Evolutionary conservation across 2,888 invertebrate species (phyloP), one percentile per base, ranked within the genome.

Genomic region (Eustalomyia histrio): DNA sequence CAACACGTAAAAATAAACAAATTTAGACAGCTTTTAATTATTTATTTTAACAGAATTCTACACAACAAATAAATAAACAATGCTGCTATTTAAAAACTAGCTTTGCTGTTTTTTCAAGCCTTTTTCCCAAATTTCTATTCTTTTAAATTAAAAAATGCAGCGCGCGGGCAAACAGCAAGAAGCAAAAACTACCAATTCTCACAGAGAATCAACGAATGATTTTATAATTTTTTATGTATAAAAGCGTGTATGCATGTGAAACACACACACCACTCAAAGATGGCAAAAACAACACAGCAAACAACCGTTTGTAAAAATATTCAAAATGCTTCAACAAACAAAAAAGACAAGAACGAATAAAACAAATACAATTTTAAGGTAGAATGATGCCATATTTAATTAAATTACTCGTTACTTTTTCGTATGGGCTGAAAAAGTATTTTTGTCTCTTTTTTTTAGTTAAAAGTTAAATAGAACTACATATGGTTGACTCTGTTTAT

Each of bases 301-400:
- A 69, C 75, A 80, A 80, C 79, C 79, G 79, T 80, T 80, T 75
- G 61, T 35, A 52, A 67, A 68, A 21, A 55, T 14, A 50, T 79
- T 74, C 57, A 74, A 79, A 79, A 47, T 21, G 16, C 57, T 39
- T 10, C 33, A 64, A 58, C 57, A 65, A 64, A 58, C 57, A 65
- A 55, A 52, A 71, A 60, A 57, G 65, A 47, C 58, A 68, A 21
- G 2, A 21, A 21, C 21, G 21, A 69, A 43, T 71, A 75, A 17
- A 29, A 18, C 21, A 67, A 65, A 35, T 71, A 71, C 35, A 33
- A 50, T 64, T 69, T 17, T 2, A 21, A 43, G 43, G 14, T 12
- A 43, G 1, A 14, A 21, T 21, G 21, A 21, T 21, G 21, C 21
- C 21, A 21, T 21, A 21, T 21, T 21, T 21, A 21, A 3, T 21